phyloP scores from a whole-genome alignment of 2,797 vertebrate genomes.

The Carcharodon carcharias region DNA sequence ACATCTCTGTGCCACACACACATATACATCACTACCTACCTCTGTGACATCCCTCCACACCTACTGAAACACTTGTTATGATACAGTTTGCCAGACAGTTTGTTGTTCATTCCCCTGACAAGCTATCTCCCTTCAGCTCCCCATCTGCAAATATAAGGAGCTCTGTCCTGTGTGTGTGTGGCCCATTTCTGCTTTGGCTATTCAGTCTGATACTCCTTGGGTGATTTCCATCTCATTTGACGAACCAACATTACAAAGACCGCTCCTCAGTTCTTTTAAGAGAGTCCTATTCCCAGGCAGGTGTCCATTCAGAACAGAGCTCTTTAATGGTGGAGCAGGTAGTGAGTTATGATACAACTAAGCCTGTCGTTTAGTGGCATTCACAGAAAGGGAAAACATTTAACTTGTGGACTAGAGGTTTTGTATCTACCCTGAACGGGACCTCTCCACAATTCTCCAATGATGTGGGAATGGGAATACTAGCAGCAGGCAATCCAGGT shows the following conservation, averaged over 20 bases:
- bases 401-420: not conserved
- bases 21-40: too few relatives aligned
- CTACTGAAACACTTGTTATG: constrained; percentile 12
- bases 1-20: not conserved
- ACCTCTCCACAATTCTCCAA: not conserved
- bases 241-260: not conserved
- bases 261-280: not conserved
- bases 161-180: not conserved
- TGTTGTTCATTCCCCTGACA: constrained; percentile 29
- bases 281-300: not conserved
- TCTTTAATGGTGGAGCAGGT: constrained; percentile 7
- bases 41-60: constrained; percentile 19
- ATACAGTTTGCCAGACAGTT: constrained; percentile 17
- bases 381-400: not conserved
- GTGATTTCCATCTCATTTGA: not conserved
- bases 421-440: not conserved
- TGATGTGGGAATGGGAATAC: not conserved
- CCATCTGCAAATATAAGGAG: not conserved
- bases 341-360: not conserved
- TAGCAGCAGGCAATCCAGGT: not conserved
- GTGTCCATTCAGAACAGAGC: not conserved
- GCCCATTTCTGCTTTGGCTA: not conserved
- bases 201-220: not conserved
- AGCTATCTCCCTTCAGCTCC: not conserved
- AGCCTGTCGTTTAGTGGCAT: not conserved